Evolutionary conservation across 2,113 vertebrate species (phyloP), one percentile per base, ranked within the genome.

Genomic region (Nothoprocta pentlandii): DNA sequence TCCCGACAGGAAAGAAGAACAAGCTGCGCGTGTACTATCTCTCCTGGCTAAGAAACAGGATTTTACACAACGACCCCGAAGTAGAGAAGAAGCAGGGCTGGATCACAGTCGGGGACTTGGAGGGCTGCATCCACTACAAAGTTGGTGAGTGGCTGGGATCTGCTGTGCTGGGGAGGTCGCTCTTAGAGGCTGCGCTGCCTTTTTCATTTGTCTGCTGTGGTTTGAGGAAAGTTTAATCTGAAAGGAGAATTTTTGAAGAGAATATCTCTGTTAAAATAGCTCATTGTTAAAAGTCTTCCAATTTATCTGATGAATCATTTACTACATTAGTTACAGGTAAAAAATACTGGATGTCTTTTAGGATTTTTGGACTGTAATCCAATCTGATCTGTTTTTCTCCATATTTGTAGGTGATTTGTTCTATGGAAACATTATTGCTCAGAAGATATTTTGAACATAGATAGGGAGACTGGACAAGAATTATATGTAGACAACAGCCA

Each of bases 121-220:
- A 99, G 97, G 99, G 99, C 92, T 99, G 99, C 68, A 99, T 99
- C 71, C 99, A 99, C 97, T 99, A 99, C 97, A 99, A 99, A 99
- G 99, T 99, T 0, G 99, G 99, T 99, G 97, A 93, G 99, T 96
- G 54, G 15, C 49, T 66, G 22, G 36, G 20, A 20, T 9, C 28
- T 19, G 34, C 36, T 4, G 8, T 26, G 17, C 12, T 34, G 28
- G 16, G 22, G 56, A 20, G 36, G 25, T 19, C 16, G 36, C 21
- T 61, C 61, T 12, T 53, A n/a, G 62, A 16, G 61, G 6, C 32
- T 46, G 22, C 34, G n/a, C 51, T 73, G 51, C 70, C 54, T 28
- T 56, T 56, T 56, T 56, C 28, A 30, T 16, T 39, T 56, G 53
- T 56, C 54, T 32, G 28, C 54, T 58, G 54, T 32, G 28, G 28